Conservation (phyloP, 1,140 invertebrate genomes). For the Dolichoris vasculosae region DNA sequence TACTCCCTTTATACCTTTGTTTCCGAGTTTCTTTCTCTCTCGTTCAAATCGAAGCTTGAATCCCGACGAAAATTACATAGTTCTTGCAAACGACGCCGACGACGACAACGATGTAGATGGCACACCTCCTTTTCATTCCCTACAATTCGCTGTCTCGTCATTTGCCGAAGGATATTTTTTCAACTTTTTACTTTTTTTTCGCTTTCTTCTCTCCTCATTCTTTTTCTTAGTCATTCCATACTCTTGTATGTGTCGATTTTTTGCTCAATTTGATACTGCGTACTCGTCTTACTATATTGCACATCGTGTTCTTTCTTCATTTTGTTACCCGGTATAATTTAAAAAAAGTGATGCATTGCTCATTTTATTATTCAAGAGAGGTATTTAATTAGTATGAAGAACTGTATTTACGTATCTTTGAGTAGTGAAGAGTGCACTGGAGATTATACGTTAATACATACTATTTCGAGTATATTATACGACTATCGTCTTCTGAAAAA, state of each 20-base stretch:
- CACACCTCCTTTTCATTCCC: slow-evolving; percentile 48
- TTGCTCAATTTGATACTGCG: background rate
- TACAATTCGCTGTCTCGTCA: slow-evolving; percentile 13
- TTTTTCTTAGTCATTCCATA: background rate
- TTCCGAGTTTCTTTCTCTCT: slow-evolving; percentile 47
- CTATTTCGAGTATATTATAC: slow-evolving; percentile 15
- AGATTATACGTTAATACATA: slow-evolving; percentile 21
- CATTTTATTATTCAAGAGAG: slow-evolving; percentile 29
- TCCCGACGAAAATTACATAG: slow-evolving; percentile 54
- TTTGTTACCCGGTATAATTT: slow-evolving; percentile 20
- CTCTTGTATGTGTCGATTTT: background rate
- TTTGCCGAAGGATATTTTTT: slow-evolving; percentile 32
- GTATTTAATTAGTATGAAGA: slow-evolving; percentile 30
- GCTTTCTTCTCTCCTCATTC: background rate
- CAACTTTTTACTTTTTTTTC: background rate
- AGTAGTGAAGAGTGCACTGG: background rate
- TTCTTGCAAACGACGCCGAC: background rate
- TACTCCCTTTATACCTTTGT: background rate
- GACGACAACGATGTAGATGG: background rate
- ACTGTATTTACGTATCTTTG: background rate
- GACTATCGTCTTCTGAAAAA: background rate
- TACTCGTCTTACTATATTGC: background rate
- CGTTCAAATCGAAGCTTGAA: slow-evolving; percentile 53
- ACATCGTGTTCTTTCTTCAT: background rate
- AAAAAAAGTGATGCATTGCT: background rate